phyloP scores from a whole-genome alignment of 2,888 invertebrate genomes.

The Chaitophorus viminalis region DNA sequence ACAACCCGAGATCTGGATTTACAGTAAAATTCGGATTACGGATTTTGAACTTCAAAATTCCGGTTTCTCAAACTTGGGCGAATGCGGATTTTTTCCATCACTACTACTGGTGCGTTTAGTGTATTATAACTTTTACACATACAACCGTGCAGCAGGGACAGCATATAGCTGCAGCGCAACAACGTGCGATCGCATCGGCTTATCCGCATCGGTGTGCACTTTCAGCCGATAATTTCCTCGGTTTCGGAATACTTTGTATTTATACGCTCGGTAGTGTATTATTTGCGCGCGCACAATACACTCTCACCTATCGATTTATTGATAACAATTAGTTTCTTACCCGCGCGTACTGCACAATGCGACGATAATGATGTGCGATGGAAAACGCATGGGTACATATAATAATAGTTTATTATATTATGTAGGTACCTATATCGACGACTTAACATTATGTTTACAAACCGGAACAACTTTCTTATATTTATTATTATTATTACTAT shows the following conservation, averaged over 20 bases:
- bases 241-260: background rate
- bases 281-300: background rate
- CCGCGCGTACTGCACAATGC: slow-evolving; percentile 35
- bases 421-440: background rate
- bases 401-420: no score
- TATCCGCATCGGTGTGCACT: background rate
- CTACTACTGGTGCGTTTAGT: no score
- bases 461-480: slow-evolving; percentile 54
- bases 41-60: no score
- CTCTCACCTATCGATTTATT: background rate
- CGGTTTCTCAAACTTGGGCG: no score
- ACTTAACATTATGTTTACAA: slow-evolving; percentile 43
- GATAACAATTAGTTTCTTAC: slow-evolving; percentile 43
- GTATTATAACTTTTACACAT: no score
- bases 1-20: no score
- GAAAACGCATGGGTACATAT: background rate
- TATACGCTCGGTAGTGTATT: background rate
- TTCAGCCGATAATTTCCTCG: background rate
- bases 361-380: slow-evolving; percentile 27
- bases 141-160: no score
- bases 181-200: no score
- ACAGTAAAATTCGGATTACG: no score
- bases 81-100: no score
- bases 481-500: slow-evolving; percentile 16
- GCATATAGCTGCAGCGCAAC: no score